Base-by-base conservation (phyloP, 30 jellyfish, hydroid and myxozoan species). In the Cassiopea andromeda region DNA sequence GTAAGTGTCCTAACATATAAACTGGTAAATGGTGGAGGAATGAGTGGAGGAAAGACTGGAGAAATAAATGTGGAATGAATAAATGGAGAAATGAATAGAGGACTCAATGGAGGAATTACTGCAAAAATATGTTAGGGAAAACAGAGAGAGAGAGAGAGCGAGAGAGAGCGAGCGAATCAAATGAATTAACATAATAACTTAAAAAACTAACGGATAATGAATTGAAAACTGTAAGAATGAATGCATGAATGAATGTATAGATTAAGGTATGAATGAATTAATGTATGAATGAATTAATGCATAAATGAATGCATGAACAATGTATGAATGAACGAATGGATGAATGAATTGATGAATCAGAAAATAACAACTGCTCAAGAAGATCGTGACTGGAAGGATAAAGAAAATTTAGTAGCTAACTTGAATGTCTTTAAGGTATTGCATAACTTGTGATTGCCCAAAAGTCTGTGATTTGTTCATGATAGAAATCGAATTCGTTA, bases 391-490 rank as follows among this genome's bases (percentile, higher is more conserved):
- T 27, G 38, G 38, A 27, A 27, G 38, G 38, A 27, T 27, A 27
- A 27, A 27, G 38, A 27, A 27, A 27, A 27, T 27, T 27, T 27
- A 27, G 38, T 27, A 54, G 15, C 78, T 72, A 64, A 94, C 98
- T 90, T 86, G 97, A 14, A 90, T 73, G 46, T 90, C 97, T 8
- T 71, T 82, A 61, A 90, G 92, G 50, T 90, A 75, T 61, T 87
- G 86, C 19, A 69, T 79, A 67, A 90, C 85, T 69, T 94, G 97
- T 50, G 89, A 71, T 66, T 85, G 73, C 10, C 93, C 83, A 61
- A 75, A 47, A 66, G 81, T 94, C 66, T 87, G 58, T n/a, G 94
- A 60, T 49, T 90, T 80, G 69, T 73, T 87, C 93, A 94, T 73
- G 38, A 80, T 70, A 19, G 86, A 77, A 19, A 90, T 81, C 4